These are phyloP conservation scores for Larimichthys crocea DNA, from an alignment of 2,113 vertebrate species.

Conservation along the genomic window DNA sequence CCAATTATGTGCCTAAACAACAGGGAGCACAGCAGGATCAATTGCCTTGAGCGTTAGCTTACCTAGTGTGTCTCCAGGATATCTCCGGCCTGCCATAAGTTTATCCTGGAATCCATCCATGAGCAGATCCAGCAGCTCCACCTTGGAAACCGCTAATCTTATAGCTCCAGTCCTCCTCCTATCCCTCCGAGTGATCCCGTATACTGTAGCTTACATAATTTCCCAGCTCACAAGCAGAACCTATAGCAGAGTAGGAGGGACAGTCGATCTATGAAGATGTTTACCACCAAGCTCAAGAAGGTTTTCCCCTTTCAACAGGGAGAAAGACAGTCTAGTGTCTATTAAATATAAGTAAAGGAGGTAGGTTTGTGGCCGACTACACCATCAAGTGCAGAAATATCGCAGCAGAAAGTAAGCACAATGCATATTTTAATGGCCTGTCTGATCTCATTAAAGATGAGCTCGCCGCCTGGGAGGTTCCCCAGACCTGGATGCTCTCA, in stretches of 20 bases:
- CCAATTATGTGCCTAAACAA: not conserved
- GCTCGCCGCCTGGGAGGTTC: not conserved
- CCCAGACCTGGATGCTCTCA: not conserved
- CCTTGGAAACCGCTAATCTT: no score
- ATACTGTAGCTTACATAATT: no score
- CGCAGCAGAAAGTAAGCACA: not conserved
- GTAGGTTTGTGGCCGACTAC: no score
- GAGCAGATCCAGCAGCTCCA: no score
- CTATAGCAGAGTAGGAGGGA: not conserved
- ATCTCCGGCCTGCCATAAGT: not conserved
- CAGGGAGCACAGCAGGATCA: no score
- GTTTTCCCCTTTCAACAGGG: no score
- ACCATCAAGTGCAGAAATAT: no score
- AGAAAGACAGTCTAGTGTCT: no score
- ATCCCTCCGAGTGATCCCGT: no score
- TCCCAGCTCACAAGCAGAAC: not conserved
- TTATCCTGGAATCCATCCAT: not conserved
- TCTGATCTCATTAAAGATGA: not conserved
- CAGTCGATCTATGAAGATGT: not conserved
- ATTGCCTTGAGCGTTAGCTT: not conserved
- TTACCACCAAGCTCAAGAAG: not conserved
- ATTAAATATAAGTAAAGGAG: no score
- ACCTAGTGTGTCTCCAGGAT: not conserved
- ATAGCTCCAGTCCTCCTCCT: no score
- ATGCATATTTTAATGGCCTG: not conserved